Base-by-base conservation (phyloP, 2,113 vertebrate species). In the Heteronetta atricapilla region DNA sequence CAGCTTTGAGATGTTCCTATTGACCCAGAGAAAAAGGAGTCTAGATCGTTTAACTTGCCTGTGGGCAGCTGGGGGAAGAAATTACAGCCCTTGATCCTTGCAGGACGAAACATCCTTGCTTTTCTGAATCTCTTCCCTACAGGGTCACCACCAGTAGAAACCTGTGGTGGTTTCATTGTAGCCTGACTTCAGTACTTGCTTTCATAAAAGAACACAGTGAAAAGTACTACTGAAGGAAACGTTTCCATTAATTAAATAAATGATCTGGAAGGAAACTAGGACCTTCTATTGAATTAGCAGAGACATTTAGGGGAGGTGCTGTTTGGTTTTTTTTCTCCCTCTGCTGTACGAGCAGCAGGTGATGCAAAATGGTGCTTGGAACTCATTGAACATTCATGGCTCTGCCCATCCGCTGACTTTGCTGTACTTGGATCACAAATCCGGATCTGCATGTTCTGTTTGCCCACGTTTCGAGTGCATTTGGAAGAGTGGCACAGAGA, bases 331-430 rank as follows among this genome's bases (percentile, higher is more conserved):
- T 80, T 66, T 18, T 12, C 26, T 36, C 7, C 21, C 18, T 73
- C 38, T 76, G 33, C 55, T 88, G 3, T 48, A 64, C 86, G 59
- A 81, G 42, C 70, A 50, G 59, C 60, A 94, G 81, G 56, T 78
- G 78, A 86, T 3, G 4, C 59, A 73, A 55, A 91, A 81, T 48
- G 11, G 33, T 76, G 64, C 62, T 70, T 69, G n/a, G 15, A 77
- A 63, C 80, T 62, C 75, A 31, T n/a, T 0, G 68, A 70, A 76
- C 81, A 64, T 23, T 77, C 44, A 52, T 76, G 62, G 81, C 95
- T 96, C 62, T 93, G 53, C 66, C 20, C 12, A 23, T 76, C 86
- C 95, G 78, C 94, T 92, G 59, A 29, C 66, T 92, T 96, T 36
- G 44, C 82, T 58, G 22, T 94, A 88, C 88, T 81, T 95, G 64